Evolutionary conservation across 35 echinoderm and acorn worm species (phyloP), one percentile per base, ranked within the genome.

Genomic region (Anneissia japonica): DNA sequence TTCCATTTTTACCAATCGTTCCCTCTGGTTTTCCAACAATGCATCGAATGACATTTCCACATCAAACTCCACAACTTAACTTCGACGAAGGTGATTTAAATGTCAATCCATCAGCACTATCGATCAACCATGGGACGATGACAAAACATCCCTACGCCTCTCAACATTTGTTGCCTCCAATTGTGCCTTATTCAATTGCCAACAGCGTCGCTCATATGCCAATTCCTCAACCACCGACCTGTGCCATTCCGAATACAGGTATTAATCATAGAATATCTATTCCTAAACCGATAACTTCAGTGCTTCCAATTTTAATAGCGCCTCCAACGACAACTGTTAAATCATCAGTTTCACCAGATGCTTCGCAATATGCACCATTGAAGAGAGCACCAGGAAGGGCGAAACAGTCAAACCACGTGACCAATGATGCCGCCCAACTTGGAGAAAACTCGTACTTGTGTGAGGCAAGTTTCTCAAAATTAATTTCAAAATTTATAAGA

Each of bases 301-400:
- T 64, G 2, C 6, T 64, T 64, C 51, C 51, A 26, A 64, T 64
- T 19, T 23, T 64, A 64, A 64, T 9, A 64, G 2, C 51, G 51
- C 4, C 40, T 6, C 40, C 40, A 43, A 14, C 14, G 4, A 14
- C 4, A 43, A 43, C 40, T 6, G 4, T 43, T 6, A 64, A 26
- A 1, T 9, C 1, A 64, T 64, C 51, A 9, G 2, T 26, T 16
- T 64, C 51, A 26, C 51, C 51, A 64, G 51, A 81, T 39, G n/a
- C 23, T 17, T 3, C 32, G 23, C 38, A 81, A 37, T 89, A 85
- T 39, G 92, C 92, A 29, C 96, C 96, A 0, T 77, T 99, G 55
- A 93, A 91, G 72, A 78, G 96, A 33, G 96, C 96, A 12, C 96
- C 96, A 0, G 96, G 96, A 19, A 77, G 89, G 39, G 80, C 92